Conservation (phyloP, 2,888 invertebrate genomes). For the Polymixis lichenea region DNA sequence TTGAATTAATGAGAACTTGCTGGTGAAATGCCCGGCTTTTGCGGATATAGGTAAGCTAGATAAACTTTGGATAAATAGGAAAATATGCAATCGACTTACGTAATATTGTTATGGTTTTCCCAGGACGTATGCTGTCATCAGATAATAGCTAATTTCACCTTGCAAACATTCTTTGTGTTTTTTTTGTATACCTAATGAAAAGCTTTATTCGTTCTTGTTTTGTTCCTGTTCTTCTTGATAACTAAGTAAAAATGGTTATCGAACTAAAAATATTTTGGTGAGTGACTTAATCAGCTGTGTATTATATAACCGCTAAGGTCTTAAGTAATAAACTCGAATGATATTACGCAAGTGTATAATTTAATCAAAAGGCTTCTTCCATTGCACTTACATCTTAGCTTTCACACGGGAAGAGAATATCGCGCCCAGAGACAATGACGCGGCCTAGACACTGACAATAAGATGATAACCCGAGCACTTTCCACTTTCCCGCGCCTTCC, state of each 20-base stretch:
- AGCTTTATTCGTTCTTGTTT: neutral
- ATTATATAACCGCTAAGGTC: constrained; percentile 18
- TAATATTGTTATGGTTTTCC: constrained; percentile 1
- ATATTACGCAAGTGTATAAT: constrained; percentile 52
- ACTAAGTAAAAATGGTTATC: neutral
- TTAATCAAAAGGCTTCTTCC: constrained; percentile 53
- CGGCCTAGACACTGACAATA: constrained; percentile 87
- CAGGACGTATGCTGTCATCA: constrained; percentile 4
- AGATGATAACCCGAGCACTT: constrained; percentile 80
- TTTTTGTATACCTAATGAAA: neutral
- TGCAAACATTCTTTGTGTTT: constrained; percentile 4
- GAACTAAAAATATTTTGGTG: neutral
- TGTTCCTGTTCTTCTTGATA: neutral
- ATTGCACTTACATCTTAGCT: constrained; percentile 67
- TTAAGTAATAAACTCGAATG: constrained; percentile 47
- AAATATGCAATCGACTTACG: neutral
- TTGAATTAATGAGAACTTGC: constrained; percentile 65
- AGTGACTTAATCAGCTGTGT: constrained; percentile 17
- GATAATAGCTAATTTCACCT: constrained; percentile 26
- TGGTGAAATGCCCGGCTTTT: constrained; percentile 69
- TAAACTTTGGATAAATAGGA: constrained; percentile 1
- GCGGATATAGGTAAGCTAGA: constrained; percentile 54
- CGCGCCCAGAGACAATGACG: constrained; percentile 75
- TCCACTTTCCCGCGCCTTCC: constrained; percentile 87
- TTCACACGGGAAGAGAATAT: constrained; percentile 82